These are phyloP conservation scores for Vultur gryphus DNA, from an alignment of 2,797 vertebrate species.

Conservation along the genomic window DNA sequence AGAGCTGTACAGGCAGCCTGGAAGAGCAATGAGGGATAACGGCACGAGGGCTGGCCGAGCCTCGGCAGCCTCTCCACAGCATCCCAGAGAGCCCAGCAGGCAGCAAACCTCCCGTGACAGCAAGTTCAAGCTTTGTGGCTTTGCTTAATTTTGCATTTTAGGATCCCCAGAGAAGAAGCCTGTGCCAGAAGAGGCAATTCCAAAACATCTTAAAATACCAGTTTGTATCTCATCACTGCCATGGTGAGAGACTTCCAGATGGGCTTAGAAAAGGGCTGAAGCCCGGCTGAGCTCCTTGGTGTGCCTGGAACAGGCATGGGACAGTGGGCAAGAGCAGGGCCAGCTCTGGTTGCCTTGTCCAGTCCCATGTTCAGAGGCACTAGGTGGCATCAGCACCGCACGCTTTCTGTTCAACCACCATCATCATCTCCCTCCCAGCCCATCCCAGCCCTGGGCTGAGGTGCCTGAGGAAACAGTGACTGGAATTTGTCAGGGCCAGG, in stretches of 20 bases:
- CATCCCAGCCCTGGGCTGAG: not conserved
- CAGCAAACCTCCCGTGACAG: not conserved
- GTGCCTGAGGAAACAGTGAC: not conserved
- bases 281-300: not conserved
- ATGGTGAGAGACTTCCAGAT: not conserved
- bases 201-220: not conserved
- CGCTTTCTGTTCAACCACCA: not conserved
- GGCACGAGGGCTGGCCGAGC: fast-evolving
- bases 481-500: not conserved
- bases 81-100: not conserved
- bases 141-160: not conserved
- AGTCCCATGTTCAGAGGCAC: not conserved
- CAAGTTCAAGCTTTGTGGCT: not conserved
- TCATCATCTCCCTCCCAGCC: not conserved
- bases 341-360: fast-evolving
- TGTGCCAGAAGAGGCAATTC: not conserved
- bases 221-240: not conserved
- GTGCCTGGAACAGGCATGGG: fast-evolving
- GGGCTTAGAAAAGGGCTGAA: not conserved
- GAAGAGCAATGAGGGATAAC: not conserved
- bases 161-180: not conserved
- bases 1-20: not conserved
- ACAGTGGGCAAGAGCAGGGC: not conserved
- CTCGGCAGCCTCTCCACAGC: not conserved
- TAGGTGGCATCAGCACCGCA: not conserved